Evolutionary conservation across 1,140 invertebrate genomes (phyloP).

Genomic region (Phymorhynchus buccinoides): DNA sequence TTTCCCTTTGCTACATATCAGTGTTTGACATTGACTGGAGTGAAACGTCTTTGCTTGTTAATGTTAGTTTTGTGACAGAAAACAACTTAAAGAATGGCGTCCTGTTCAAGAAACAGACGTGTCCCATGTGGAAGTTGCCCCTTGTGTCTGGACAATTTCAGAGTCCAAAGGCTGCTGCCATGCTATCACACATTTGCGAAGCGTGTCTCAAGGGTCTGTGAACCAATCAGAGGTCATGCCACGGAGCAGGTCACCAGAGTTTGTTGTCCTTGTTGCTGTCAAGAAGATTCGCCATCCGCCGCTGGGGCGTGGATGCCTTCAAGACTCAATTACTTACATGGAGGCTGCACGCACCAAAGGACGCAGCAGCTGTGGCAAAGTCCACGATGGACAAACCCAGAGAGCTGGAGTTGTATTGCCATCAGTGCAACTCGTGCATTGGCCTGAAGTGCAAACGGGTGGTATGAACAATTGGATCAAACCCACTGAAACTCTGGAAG

Average conservation of each 20-base stretch:
- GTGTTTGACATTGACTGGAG: neutral
- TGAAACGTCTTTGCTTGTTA: no score
- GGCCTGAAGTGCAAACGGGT: constrained; percentile 8
- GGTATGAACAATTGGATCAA: neutral
- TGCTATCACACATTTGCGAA: constrained; percentile 20
- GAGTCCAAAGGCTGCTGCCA: neutral
- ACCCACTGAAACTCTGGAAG: neutral
- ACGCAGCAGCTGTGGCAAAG: neutral
- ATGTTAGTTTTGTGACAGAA: no score
- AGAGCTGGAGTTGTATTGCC: constrained; percentile 9
- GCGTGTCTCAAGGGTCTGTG: neutral
- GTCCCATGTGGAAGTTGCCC: neutral
- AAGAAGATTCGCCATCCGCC: neutral
- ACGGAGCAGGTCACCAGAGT: neutral
- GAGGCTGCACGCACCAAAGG: neutral
- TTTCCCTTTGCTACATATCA: neutral
- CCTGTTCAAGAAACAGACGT: neutral
- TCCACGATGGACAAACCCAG: neutral
- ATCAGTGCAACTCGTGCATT: neutral
- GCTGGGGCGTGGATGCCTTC: neutral
- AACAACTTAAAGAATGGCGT: neutral
- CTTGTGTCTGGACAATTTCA: neutral
- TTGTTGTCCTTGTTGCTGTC: constrained; percentile 5
- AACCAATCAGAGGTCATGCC: neutral
- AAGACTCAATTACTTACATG: constrained; percentile 22